Percentiles rank a stretch among this genome's conserved stretches.
Conservation (phyloP, 2,113 vertebrate genomes). For the Anoura caudifer region DNA sequence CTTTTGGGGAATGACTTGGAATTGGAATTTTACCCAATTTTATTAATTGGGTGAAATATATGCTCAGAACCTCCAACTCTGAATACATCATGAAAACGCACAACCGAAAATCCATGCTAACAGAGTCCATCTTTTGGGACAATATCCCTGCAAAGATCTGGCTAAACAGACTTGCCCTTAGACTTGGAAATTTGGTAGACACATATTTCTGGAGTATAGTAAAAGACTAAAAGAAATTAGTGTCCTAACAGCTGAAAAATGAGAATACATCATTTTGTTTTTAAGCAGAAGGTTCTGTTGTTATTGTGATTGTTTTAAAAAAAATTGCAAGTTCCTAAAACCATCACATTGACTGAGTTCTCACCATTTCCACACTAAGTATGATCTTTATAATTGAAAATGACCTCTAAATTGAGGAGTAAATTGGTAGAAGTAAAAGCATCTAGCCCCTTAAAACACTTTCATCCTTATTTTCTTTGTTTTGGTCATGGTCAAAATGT, state of each 20-base stretch:
- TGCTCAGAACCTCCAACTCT: background rate
- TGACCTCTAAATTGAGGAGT: background rate
- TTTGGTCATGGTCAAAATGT: background rate
- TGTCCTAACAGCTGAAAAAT: background rate
- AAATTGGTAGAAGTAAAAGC: slow-evolving; percentile 8
- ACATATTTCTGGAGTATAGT: background rate
- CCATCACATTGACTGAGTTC: background rate
- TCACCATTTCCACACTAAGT: background rate
- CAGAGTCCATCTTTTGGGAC: background rate
- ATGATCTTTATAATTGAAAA: background rate
- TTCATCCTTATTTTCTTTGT: background rate
- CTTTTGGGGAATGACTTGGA: background rate
- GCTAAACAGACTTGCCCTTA: background rate
- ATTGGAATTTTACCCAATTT: background rate
- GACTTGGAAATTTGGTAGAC: slow-evolving; percentile 1
- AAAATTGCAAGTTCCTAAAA: slow-evolving; percentile 28
- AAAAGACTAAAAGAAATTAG: background rate
- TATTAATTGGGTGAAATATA: background rate
- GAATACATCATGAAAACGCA: background rate
- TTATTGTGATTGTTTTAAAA: background rate
- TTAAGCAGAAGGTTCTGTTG: background rate
- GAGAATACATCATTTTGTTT: slow-evolving; percentile 1
- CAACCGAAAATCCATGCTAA: background rate
- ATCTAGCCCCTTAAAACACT: slow-evolving; percentile 10
- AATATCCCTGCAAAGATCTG: background rate